Evolutionary conservation across 2,888 invertebrate species (phyloP).

Genomic region (Noctua janthe): DNA sequence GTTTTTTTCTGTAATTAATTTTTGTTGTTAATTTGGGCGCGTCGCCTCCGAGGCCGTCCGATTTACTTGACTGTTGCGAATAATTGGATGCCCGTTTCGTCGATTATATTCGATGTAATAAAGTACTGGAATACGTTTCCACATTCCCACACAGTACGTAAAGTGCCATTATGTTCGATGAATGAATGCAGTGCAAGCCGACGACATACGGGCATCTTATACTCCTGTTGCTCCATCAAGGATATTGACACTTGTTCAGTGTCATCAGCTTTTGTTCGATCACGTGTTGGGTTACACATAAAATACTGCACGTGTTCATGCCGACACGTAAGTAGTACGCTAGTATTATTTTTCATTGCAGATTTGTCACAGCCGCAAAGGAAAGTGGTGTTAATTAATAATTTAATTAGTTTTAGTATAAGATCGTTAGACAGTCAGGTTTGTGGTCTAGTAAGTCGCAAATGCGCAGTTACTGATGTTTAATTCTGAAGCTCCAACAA

Average conservation of each 20-base stretch:
- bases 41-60: conserved; percentile 67
- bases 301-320: conserved; percentile 81
- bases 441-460: background rate
- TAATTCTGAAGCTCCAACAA: background rate
- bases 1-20: conserved; percentile 82
- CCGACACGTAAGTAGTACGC: conserved; percentile 63
- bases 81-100: conserved; percentile 52
- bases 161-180: conserved; percentile 82
- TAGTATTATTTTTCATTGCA: conserved; percentile 48
- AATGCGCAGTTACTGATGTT: background rate
- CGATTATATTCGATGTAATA: conserved; percentile 28
- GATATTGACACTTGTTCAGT: conserved; percentile 88
- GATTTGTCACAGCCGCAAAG: conserved; percentile 23
- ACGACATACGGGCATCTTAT: conserved; percentile 88
- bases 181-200: conserved; percentile 84
- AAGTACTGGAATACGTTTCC: conserved; percentile 59
- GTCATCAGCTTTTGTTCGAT: conserved; percentile 85
- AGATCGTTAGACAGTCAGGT: background rate
- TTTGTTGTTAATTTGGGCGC: conserved; percentile 80
- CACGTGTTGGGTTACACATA: conserved; percentile 84
- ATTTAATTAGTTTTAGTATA: background rate
- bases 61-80: conserved; percentile 66
- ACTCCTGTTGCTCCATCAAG: conserved; percentile 79
- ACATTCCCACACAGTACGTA: conserved; percentile 81
- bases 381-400: conserved; percentile 18